These are phyloP conservation scores for Carpatolechia fugitivella DNA, from an alignment of 2,888 invertebrate genomes.

Conservation along the genomic window DNA sequence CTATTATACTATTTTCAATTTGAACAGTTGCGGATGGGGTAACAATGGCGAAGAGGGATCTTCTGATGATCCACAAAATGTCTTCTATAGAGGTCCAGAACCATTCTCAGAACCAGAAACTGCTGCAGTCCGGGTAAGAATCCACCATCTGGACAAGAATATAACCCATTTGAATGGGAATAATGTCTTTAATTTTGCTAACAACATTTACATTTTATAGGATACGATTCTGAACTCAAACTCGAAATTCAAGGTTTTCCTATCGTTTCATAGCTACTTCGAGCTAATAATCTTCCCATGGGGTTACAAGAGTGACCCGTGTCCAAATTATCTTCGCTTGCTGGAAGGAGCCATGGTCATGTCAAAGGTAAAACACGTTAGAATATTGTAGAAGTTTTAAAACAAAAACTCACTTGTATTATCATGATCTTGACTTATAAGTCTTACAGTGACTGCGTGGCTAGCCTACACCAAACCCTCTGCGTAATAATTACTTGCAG, in stretches of 20 bases:
- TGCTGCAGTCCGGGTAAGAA: slow-evolving; percentile 76
- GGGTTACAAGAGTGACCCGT: slow-evolving; percentile 61
- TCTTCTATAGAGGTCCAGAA: slow-evolving; percentile 87
- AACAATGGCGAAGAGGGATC: slow-evolving; percentile 84
- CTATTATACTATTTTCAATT: too few species aligned
- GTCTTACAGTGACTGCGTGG: too few species aligned
- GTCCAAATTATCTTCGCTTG: slow-evolving; percentile 58
- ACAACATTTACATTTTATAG: too few species aligned
- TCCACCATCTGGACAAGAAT: too few species aligned
- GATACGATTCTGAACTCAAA: slow-evolving; percentile 58
- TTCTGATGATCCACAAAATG: slow-evolving; percentile 87
- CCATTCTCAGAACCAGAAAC: slow-evolving; percentile 95
- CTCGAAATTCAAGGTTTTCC: slow-evolving; percentile 60
- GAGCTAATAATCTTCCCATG: slow-evolving; percentile 71
- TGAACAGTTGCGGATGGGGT: slow-evolving; percentile 91
- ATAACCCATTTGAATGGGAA: too few species aligned
- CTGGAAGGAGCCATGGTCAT: slow-evolving; percentile 61
- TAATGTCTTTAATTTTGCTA: too few species aligned
- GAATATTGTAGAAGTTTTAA: slow-evolving; percentile 17
- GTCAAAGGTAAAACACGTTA: slow-evolving; percentile 62
- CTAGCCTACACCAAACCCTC: too few species aligned
- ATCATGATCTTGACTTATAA: too few species aligned
- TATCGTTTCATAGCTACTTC: slow-evolving; percentile 70
- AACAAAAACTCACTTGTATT: neutral
- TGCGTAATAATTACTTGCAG: too few species aligned